phyloP scores from a whole-genome alignment of 2,113 vertebrate species.

The Poecile atricapillus region DNA sequence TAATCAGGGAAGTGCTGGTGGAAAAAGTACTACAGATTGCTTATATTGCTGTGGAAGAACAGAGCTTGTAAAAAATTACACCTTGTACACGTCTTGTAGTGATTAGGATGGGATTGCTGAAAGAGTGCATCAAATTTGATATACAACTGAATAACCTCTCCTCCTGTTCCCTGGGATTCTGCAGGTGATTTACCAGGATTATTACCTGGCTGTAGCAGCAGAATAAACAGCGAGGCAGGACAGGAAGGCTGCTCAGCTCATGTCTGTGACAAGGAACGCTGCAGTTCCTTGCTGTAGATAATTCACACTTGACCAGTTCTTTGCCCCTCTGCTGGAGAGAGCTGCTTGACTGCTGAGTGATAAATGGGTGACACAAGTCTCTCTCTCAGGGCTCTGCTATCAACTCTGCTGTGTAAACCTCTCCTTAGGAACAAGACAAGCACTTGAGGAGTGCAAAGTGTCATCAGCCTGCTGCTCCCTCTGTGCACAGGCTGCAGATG shows the following conservation, averaged over 20 bases:
- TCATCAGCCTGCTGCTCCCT: neutral
- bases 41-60: neutral
- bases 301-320: constrained; percentile 25
- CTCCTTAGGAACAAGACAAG: neutral
- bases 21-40: neutral
- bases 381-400: neutral
- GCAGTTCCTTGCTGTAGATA: neutral
- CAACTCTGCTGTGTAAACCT: neutral
- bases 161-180: neutral
- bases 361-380: neutral
- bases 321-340: neutral
- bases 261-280: neutral
- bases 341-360: neutral
- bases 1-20: neutral
- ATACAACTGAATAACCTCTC: neutral
- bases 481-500: neutral
- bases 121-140: neutral
- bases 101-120: neutral
- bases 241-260: neutral
- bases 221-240: neutral
- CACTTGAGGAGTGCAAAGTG: neutral
- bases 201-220: neutral
- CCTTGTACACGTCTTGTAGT: neutral
- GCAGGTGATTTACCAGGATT: neutral
- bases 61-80: neutral